These are phyloP conservation scores for Rynchops niger DNA, from an alignment of 2,113 vertebrate species.

Conservation along the genomic window DNA sequence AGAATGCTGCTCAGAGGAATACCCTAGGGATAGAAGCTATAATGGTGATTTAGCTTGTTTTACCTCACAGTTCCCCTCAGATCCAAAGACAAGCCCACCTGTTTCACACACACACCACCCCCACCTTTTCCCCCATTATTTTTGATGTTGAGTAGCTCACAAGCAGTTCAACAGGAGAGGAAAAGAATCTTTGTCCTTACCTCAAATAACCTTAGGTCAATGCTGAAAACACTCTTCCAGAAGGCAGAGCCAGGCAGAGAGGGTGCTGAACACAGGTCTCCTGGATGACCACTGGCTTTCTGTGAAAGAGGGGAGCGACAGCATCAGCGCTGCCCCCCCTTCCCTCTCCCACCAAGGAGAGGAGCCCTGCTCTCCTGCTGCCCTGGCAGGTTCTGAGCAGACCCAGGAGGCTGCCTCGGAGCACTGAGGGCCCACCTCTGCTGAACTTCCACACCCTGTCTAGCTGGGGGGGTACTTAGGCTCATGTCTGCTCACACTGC, in stretches of 20 bases:
- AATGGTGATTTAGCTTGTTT: background rate
- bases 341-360: background rate
- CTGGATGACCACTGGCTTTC: background rate
- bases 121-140: background rate
- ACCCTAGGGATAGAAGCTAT: background rate
- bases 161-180: background rate
- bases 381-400: rapidly evolving
- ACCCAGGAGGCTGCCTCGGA: background rate
- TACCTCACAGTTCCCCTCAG: background rate
- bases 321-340: background rate
- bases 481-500: background rate
- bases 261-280: background rate
- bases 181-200: background rate
- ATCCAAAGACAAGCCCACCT: background rate
- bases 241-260: background rate
- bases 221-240: background rate
- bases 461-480: background rate
- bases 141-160: background rate
- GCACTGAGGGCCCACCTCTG: background rate
- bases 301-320: background rate
- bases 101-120: background rate
- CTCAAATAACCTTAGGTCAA: background rate
- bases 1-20: background rate
- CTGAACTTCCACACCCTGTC: too few species aligned
- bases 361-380: rapidly evolving